Evolutionary conservation across 30 jellyfish, hydroid and myxozoan genomes (phyloP), one percentile per base, ranked within the genome.

Genomic region (Hydractinia symbiolongicarpus): DNA sequence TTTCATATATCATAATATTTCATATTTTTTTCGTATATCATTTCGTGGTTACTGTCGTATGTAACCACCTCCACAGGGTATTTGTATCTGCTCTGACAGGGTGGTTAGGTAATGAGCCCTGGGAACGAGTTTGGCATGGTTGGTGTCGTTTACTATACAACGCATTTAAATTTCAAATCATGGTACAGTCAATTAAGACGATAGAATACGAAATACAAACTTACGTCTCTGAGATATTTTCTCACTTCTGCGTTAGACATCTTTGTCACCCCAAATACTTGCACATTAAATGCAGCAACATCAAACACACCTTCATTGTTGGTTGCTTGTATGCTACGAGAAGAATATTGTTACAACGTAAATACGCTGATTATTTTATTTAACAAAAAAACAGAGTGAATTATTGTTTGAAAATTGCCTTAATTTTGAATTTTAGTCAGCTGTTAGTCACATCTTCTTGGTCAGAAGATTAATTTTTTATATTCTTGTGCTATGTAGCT

Each of bases 241-340:
- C 79, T 86, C 52, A 85, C 94, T 60, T 53, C 69, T 14, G 67
- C 44, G 11, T 86, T 64, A 6, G 84, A 55, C 90, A 82, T 74
- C 74, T 90, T 90, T 11, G 88, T 70, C 44, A 66, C 67, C 6
- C 97, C 97, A 62, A 90, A 90, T 53, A 81, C 86, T 50, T 79
- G 92, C 9, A 90, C 95, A 69, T 90, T 90, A 84, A 90, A 90
- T 5, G 97, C 95, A 4, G 97, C 95, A 13, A 90, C 58, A 21
- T 79, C 90, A 52, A 88, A 71, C 8, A 71, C 76, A 16, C 86
- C 74, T 64, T 64, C 74, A 64, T 64, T 51, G 40, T 64, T 64
- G 44, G 44, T 30, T 30, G 44, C 44, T 30, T 30, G 44, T 30
- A 30, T 30, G 1, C 44, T 30, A 30, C 44, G 44, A 30, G 44